Conservation (phyloP, 2,888 invertebrate species). For the Drosophila monieri region DNA sequence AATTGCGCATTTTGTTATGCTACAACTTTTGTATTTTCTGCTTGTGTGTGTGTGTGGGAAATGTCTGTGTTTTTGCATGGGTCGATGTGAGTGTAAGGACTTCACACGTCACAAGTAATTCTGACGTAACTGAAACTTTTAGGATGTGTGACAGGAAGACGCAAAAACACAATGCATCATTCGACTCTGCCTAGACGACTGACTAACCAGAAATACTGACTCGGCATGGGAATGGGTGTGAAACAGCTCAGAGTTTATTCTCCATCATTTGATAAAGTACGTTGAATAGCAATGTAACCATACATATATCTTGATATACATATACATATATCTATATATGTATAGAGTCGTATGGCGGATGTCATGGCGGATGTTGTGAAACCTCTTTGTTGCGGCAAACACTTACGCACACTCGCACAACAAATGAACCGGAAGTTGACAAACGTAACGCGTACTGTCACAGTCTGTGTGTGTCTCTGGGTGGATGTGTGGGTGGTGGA, state of each 20-base stretch:
- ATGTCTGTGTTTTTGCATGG: not conserved
- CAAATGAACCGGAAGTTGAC: conserved; percentile 67
- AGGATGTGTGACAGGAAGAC: conserved; percentile 28
- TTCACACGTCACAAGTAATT: conserved; percentile 14
- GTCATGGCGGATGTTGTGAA: conserved; percentile 56
- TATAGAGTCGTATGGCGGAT: conserved; percentile 37
- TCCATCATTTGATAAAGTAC: conserved; percentile 60
- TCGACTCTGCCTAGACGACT: conserved; percentile 7
- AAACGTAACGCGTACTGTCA: conserved; percentile 57
- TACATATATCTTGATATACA: not conserved
- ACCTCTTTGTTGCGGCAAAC: conserved; percentile 56
- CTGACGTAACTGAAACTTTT: conserved; percentile 20
- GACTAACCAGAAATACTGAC: not conserved
- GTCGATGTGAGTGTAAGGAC: not conserved
- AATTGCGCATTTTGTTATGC: conserved; percentile 5
- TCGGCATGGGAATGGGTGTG: conserved; percentile 8
- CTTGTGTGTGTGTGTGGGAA: not conserved
- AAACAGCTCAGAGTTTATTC: conserved; percentile 48
- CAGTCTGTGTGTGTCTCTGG: conserved; percentile 45
- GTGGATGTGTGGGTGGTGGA: conserved; percentile 18
- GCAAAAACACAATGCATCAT: conserved; percentile 25
- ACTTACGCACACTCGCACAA: conserved; percentile 36
- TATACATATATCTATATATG: not conserved
- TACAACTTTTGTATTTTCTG: not conserved
- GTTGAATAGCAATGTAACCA: conserved; percentile 7